These are phyloP conservation scores for Monoplex corrugatus DNA, from an alignment of 2,888 invertebrate genomes.

Conservation along the genomic window DNA sequence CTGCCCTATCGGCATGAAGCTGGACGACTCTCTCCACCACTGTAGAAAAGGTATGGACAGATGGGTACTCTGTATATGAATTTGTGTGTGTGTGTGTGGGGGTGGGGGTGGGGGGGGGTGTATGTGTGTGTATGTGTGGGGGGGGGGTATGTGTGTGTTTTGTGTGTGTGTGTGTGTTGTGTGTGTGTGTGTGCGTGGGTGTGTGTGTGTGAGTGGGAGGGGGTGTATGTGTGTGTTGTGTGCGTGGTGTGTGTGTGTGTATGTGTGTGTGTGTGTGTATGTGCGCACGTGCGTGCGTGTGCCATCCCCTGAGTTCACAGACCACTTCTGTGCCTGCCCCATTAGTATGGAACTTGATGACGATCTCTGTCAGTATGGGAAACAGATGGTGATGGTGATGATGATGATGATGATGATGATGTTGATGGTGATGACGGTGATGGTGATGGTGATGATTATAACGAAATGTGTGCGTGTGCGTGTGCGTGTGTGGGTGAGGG, in stretches of 20 bases:
- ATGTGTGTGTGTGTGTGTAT: neutral
- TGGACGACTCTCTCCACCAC: slow-evolving; percentile 69
- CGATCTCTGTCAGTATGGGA: slow-evolving; percentile 73
- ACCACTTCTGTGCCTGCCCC: slow-evolving; percentile 94
- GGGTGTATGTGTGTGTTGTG: neutral
- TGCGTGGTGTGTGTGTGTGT: neutral
- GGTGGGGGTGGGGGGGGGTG: too few species aligned
- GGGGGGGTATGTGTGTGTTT: too few species aligned
- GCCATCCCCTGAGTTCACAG: slow-evolving; percentile 74
- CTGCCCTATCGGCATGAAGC: slow-evolving; percentile 90
- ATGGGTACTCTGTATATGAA: neutral
- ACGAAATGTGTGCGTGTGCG: too few species aligned
- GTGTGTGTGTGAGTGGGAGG: neutral
- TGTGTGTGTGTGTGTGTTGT: neutral
- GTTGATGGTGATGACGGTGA: too few species aligned
- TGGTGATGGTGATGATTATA: neutral
- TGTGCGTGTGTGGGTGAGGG: neutral
- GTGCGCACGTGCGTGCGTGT: neutral
- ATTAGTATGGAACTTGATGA: slow-evolving; percentile 85
- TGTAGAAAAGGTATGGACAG: slow-evolving; percentile 77
- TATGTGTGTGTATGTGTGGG: too few species aligned
- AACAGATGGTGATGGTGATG: slow-evolving; percentile 48
- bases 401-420: neutral
- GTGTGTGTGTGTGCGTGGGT: neutral
- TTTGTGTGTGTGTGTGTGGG: neutral